A percentile compares a stretch with the other conserved stretches of the same genome.
These are phyloP conservation scores for Haliclystus octoradiatus DNA, from an alignment of 30 jellyfish, hydroid and myxozoan species.

Conservation along the genomic window DNA sequence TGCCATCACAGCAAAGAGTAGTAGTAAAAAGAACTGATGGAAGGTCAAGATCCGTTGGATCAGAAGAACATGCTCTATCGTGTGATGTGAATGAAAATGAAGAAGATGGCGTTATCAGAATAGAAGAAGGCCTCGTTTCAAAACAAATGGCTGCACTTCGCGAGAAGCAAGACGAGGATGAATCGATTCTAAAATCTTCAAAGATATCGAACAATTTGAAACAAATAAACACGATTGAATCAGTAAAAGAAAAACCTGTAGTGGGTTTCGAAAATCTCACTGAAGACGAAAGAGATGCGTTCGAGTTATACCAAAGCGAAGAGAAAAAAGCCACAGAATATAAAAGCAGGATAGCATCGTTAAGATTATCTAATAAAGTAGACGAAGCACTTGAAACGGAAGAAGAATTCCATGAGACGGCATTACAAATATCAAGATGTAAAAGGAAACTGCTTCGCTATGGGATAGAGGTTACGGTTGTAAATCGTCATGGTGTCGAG, in stretches of 20 bases:
- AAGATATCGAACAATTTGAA: not conserved
- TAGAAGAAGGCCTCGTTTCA: not conserved
- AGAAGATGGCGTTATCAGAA: not conserved
- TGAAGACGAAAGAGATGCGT: not conserved
- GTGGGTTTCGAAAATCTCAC: not conserved
- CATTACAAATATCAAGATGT: constrained; percentile 34
- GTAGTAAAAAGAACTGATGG: no score
- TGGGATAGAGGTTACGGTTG: constrained; percentile 11
- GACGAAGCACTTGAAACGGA: constrained; percentile 55
- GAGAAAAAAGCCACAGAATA: not conserved
- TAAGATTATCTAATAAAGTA: not conserved
- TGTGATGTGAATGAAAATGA: not conserved
- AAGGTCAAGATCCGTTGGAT: not conserved
- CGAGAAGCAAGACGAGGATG: not conserved
- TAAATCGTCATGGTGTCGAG: not conserved
- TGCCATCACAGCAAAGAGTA: not conserved
- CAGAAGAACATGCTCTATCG: not conserved
- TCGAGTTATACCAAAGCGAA: not conserved
- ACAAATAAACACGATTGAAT: not conserved
- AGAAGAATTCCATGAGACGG: constrained; percentile 43
- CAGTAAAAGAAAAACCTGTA: not conserved
- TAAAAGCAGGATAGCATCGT: not conserved
- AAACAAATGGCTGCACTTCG: not conserved
- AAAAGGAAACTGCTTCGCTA: constrained; percentile 24
- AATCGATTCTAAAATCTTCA: not conserved